phyloP scores from a whole-genome alignment of 2,888 invertebrate genomes.

The Macrophya annulata region DNA sequence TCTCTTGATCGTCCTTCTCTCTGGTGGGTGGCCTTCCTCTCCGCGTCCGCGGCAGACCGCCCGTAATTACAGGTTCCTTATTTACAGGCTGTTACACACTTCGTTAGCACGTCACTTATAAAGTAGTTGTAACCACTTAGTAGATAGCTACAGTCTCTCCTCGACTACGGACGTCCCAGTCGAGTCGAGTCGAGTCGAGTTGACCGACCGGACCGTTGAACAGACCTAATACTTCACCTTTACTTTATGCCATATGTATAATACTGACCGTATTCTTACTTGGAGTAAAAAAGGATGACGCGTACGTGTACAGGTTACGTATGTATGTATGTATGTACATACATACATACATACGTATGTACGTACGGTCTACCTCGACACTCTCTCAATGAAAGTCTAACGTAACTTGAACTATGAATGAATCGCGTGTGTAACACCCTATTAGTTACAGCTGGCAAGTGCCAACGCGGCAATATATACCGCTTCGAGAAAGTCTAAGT shows the following conservation, averaged over 20 bases:
- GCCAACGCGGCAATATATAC: slow-evolving; percentile 1
- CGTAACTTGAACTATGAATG: slow-evolving; percentile 67
- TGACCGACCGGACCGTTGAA: not conserved
- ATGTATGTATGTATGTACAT: not conserved
- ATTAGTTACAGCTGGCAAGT: slow-evolving; percentile 19
- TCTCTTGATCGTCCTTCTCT: slow-evolving; percentile 37
- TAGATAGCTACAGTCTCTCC: slow-evolving; percentile 51
- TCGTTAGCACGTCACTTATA: slow-evolving; percentile 78
- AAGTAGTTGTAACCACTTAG: slow-evolving; percentile 70
- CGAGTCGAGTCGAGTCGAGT: not conserved
- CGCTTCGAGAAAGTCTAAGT: not conserved
- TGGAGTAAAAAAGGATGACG: not conserved
- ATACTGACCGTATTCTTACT: no score
- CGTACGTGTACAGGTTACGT: not conserved
- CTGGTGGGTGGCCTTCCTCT: slow-evolving; percentile 72
- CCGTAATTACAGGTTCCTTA: slow-evolving; percentile 79
- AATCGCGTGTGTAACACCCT: slow-evolving; percentile 72
- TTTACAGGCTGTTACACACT: slow-evolving; percentile 79
- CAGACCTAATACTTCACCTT: slow-evolving; percentile 33
- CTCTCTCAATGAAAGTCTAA: slow-evolving; percentile 34
- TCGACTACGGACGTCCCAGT: not conserved
- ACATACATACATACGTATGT: not conserved
- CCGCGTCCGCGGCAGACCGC: slow-evolving; percentile 69
- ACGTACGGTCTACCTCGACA: not conserved
- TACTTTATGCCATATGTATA: not conserved